A percentile compares a stretch with the other conserved stretches of the same genome.
Conservation (phyloP, 1,140 invertebrate species). For the Anoplophora glabripennis region DNA sequence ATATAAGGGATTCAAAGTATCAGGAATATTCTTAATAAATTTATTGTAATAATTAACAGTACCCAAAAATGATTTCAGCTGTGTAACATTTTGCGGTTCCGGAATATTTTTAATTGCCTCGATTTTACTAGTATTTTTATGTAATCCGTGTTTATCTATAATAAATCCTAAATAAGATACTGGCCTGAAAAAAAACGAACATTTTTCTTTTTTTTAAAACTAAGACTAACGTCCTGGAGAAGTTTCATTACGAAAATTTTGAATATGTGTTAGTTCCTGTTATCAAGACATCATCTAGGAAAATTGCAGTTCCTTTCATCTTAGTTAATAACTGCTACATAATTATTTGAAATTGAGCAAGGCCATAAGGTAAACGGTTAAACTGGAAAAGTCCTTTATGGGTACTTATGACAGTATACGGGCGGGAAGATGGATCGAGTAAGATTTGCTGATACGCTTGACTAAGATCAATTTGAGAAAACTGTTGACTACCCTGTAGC, state of each 20-base stretch:
- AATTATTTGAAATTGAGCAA: too few species aligned
- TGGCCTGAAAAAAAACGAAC: background rate
- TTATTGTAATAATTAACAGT: background rate
- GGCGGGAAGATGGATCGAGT: too few species aligned
- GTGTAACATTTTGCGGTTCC: background rate
- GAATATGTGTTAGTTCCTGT: background rate
- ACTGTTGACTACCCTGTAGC: too few species aligned
- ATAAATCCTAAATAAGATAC: slow-evolving; percentile 24
- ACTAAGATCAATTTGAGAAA: too few species aligned
- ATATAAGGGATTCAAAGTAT: slow-evolving; percentile 16
- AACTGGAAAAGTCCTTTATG: too few species aligned
- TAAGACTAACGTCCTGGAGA: background rate
- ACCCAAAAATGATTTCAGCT: slow-evolving; percentile 20
- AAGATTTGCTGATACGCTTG: too few species aligned
- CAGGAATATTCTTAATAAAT: background rate
- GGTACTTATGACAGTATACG: too few species aligned
- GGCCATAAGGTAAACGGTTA: too few species aligned
- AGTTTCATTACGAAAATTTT: background rate
- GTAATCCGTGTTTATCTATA: slow-evolving; percentile 26
- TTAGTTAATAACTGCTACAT: too few species aligned
- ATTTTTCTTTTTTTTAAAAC: background rate
- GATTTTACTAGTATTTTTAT: too few species aligned
- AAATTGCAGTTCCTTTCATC: too few species aligned
- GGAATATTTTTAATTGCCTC: background rate
- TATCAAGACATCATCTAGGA: background rate